phyloP scores from a whole-genome alignment of 2,113 vertebrate species.

The Equus quagga region DNA sequence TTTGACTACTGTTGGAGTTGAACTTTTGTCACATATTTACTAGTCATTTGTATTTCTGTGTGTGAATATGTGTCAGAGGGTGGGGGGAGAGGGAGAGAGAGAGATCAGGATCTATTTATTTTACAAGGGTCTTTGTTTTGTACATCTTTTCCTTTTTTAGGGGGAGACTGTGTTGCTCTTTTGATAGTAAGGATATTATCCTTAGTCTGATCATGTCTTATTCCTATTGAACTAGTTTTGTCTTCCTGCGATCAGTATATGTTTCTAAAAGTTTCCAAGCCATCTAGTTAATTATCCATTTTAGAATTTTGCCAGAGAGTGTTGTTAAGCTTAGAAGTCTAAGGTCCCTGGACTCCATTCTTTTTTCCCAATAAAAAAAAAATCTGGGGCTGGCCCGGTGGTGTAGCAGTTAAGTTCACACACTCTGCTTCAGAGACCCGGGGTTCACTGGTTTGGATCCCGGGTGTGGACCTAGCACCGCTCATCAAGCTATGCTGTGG shows the following conservation, averaged over 20 bases:
- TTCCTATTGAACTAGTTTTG: background rate
- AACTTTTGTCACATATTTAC: background rate
- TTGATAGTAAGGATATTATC: background rate
- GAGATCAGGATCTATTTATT: background rate
- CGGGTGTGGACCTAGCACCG: too few relatives aligned
- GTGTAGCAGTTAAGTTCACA: too few relatives aligned
- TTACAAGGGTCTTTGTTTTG: background rate
- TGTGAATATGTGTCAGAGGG: background rate
- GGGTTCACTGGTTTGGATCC: too few relatives aligned
- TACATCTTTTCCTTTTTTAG: background rate
- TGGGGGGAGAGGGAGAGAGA: background rate
- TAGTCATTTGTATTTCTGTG: background rate
- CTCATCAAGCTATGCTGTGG: too few relatives aligned
- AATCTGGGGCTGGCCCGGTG: background rate
- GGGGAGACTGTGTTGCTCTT: background rate
- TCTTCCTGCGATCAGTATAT: background rate
- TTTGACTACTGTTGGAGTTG: background rate
- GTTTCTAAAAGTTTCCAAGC: slow-evolving; percentile 17
- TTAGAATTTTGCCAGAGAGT: slow-evolving; percentile 55
- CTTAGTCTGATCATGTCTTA: background rate
- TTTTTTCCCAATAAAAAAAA: slow-evolving; percentile 12
- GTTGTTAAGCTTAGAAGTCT: background rate
- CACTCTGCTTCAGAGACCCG: too few relatives aligned
- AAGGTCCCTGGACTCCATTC: background rate
- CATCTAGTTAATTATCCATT: slow-evolving; percentile 45